Conservation (phyloP, 1,140 invertebrate genomes). For the Coptotermes formosanus region DNA sequence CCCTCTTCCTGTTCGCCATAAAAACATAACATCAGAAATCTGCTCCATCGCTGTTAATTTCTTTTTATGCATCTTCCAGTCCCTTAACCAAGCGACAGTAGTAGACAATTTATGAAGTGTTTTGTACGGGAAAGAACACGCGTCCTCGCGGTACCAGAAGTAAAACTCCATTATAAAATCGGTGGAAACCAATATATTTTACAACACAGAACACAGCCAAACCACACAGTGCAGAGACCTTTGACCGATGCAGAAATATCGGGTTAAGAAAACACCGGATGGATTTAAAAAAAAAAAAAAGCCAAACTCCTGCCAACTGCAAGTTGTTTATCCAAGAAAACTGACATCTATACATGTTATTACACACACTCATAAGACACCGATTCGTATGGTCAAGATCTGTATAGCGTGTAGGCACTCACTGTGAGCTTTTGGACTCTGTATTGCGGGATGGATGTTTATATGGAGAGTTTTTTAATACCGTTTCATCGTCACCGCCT, state of each 20-base stretch:
- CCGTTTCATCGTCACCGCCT: not conserved
- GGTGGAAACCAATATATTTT: not conserved
- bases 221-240: not conserved
- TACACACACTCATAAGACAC: not conserved
- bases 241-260: conserved; percentile 2
- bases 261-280: not conserved
- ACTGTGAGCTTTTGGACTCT: not conserved
- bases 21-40: too few species aligned
- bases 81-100: too few species aligned
- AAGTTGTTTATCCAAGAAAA: not conserved
- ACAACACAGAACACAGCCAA: not conserved
- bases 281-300: not conserved
- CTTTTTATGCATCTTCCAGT: too few species aligned
- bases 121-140: too few species aligned
- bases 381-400: not conserved
- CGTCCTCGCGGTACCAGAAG: too few species aligned
- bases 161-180: not conserved
- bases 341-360: not conserved
- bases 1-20: too few species aligned
- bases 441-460: not conserved
- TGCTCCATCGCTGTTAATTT: too few species aligned
- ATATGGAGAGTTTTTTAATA: not conserved
- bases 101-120: too few species aligned
- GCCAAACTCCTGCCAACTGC: not conserved
- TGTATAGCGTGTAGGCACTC: not conserved